Evolutionary conservation across 2,797 vertebrate genomes (phyloP), one percentile per base, ranked within the genome.

Genomic region (Gymnodraco acuticeps): DNA sequence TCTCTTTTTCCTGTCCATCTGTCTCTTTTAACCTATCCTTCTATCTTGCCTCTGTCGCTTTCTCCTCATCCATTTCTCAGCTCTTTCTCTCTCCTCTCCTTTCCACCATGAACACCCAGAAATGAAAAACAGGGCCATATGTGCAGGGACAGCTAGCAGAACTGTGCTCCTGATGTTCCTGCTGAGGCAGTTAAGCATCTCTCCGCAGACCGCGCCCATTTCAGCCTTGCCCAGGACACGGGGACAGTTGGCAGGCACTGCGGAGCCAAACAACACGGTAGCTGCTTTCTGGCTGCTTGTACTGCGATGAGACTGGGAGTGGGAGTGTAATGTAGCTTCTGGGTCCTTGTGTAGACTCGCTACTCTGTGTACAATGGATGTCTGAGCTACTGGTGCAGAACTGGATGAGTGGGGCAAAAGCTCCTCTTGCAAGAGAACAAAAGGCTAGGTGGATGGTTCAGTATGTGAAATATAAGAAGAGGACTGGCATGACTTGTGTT

Each of bases 121-220:
- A 73, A 77, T 58, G 77, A 89, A 90, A 91, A 92, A 90, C 84
- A 89, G 59, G 75, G 86, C 85, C 91, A 93, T 93, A 88, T 93
- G 91, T 52, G 81, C 23, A 52, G 83, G 78, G 84, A 86, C 73
- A 78, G 67, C 69, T 7, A 78, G 73, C 69, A 70, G 80, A 80
- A 69, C 67, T 63, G 65, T 42, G 20, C 80, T 78, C 87, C 84
- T 80, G 88, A 88, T 90, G 88, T 87, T 91, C 85, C 68, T 81
- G 81, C 86, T 86, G 86, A 88, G 87, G 85, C 84, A 78, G 78
- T 90, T 72, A 83, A 75, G 82, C 59, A 6, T 79, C 77, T 78
- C 83, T 72, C 76, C 10, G 75, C 77, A 83, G 86, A 77, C 87
- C 65, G 58, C 55, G 59, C 82, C 86, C 83, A 80, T 80, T 84